A percentile compares a stretch with the other conserved stretches of the same genome.
These are phyloP conservation scores for Strix occidentalis DNA, from an alignment of 2,797 vertebrate species.

Conservation along the genomic window DNA sequence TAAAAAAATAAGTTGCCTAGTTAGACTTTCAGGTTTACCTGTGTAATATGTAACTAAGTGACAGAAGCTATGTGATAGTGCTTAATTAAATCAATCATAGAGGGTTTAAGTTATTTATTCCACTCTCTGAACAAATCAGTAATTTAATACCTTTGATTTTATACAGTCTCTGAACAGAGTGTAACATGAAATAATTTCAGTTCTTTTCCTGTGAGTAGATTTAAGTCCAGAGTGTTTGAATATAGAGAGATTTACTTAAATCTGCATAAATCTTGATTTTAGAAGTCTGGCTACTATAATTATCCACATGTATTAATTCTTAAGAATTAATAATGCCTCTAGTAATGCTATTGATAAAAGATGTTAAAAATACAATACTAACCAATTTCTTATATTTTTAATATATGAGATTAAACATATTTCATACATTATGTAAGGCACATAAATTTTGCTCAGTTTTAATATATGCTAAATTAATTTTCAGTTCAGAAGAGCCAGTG, in stretches of 20 bases:
- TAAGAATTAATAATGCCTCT: neutral
- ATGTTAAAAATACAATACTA: neutral
- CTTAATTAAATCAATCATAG: neutral
- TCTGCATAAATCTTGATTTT: neutral
- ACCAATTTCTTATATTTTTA: neutral
- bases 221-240: neutral
- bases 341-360: neutral
- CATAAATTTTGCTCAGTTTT: neutral
- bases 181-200: neutral
- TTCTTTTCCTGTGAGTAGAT: neutral
- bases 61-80: neutral
- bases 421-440: neutral
- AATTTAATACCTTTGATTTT: neutral
- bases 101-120: neutral
- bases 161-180: neutral
- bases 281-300: neutral
- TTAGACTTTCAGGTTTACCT: neutral
- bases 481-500: constrained; percentile 72
- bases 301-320: neutral
- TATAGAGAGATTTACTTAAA: neutral
- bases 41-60: neutral
- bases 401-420: neutral
- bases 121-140: neutral
- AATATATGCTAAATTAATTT: constrained; percentile 23
- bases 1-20: neutral